These are phyloP conservation scores for Myocastor coypus DNA, from an alignment of 2,113 vertebrate genomes.

Conservation along the genomic window DNA sequence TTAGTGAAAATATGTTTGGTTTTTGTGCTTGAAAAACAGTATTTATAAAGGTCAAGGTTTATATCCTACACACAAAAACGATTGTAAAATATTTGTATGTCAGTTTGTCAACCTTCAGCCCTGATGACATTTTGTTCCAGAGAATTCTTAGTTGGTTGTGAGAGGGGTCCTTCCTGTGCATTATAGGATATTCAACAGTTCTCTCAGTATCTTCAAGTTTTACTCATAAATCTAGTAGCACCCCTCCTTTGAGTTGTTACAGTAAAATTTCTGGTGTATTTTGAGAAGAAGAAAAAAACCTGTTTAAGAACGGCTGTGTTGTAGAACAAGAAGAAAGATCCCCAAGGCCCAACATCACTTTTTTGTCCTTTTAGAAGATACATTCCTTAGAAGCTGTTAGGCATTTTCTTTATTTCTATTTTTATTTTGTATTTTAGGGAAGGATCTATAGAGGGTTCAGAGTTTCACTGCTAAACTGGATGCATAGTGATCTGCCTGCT, in stretches of 20 bases:
- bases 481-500: no score
- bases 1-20: neutral
- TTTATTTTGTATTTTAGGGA: no score
- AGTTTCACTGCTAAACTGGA: no score
- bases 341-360: neutral
- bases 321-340: neutral
- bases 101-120: neutral
- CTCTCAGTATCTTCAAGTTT: neutral
- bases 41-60: neutral
- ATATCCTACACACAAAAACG: neutral
- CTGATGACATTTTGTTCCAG: neutral
- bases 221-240: neutral
- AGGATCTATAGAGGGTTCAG: no score
- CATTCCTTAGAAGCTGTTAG: neutral
- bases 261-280: neutral
- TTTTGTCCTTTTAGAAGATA: neutral
- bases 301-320: neutral
- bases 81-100: neutral
- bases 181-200: neutral
- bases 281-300: neutral
- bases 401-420: neutral
- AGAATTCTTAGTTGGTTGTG: neutral
- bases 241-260: neutral
- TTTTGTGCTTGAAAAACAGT: neutral
- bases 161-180: neutral